Evolutionary conservation across 2,797 vertebrate species (phyloP).

Genomic region (Ctenopoma multispine): DNA sequence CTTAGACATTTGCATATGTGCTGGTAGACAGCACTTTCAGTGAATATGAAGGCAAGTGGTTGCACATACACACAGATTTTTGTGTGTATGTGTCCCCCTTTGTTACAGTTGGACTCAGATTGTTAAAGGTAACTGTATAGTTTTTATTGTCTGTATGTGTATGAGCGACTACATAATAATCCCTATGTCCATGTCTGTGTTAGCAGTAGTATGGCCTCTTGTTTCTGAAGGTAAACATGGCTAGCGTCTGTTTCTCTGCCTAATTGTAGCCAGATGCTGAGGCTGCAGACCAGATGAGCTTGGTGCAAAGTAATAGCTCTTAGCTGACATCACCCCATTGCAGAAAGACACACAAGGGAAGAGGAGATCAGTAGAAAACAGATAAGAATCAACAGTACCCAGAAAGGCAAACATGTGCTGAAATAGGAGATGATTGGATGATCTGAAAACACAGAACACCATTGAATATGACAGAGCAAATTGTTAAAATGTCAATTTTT

Average conservation of each 20-base stretch:
- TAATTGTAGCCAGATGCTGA: conserved; percentile 81
- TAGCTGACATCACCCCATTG: conserved; percentile 81
- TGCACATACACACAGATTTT: not conserved
- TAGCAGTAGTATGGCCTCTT: conserved; percentile 62
- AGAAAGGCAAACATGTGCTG: conserved; percentile 19
- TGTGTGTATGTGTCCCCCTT: not conserved
- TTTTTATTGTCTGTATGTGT: conserved; percentile 13
- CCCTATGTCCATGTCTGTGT: conserved; percentile 42
- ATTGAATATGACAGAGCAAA: conserved; percentile 37
- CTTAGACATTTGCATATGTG: conserved; percentile 17
- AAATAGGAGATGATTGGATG: conserved; percentile 25
- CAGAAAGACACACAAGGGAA: conserved; percentile 57
- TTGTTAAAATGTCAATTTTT: conserved; percentile 27
- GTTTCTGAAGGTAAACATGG: conserved; percentile 76
- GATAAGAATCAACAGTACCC: conserved; percentile 49
- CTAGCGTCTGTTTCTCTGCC: conserved; percentile 73
- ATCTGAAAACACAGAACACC: conserved; percentile 20
- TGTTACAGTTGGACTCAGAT: not conserved
- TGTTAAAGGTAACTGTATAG: conserved; percentile 14
- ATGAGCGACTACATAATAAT: conserved; percentile 22
- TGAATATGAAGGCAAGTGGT: not conserved
- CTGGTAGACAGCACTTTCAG: conserved; percentile 13
- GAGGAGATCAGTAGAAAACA: conserved; percentile 48
- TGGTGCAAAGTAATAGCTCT: conserved; percentile 78
- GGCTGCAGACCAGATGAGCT: conserved; percentile 79